phyloP scores from a whole-genome alignment of 1,140 invertebrate species.

The Cydia amplana region DNA sequence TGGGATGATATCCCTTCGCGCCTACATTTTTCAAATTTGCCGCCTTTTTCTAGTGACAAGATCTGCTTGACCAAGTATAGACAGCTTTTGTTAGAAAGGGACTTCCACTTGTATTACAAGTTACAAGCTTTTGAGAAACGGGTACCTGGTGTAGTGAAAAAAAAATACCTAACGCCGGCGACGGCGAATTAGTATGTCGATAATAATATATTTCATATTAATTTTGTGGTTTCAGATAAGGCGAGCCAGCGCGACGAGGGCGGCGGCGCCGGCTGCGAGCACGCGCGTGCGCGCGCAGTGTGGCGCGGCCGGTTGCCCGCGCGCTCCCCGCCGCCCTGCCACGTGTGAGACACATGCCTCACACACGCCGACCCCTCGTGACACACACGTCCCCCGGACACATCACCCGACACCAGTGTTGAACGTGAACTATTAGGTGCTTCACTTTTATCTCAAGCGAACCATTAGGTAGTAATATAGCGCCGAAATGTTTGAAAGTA shows the following conservation, averaged over 20 bases:
- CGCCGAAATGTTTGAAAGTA: conserved; percentile 31
- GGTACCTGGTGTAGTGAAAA: no score
- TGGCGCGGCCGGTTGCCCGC: conserved; percentile 65
- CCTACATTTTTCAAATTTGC: no score
- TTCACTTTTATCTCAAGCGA: conserved; percentile 41
- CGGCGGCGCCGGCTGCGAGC: conserved; percentile 26
- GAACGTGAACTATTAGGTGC: conserved; percentile 49
- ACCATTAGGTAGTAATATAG: conserved; percentile 32
- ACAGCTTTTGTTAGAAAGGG: no score
- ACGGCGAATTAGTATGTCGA: not conserved
- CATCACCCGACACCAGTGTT: conserved; percentile 33
- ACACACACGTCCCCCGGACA: conserved; percentile 31
- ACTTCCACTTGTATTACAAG: no score
- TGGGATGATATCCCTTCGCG: no score
- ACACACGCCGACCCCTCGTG: conserved; percentile 35
- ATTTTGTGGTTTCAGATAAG: conserved; percentile 50
- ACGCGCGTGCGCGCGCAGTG: conserved; percentile 45
- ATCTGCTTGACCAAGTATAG: no score
- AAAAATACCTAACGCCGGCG: no score
- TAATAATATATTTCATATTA: not conserved
- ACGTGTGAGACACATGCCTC: conserved; percentile 57
- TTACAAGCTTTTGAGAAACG: no score
- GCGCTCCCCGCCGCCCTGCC: conserved; percentile 67
- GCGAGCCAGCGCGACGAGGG: conserved; percentile 51
- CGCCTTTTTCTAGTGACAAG: no score